Conservation (phyloP, 2,113 vertebrate genomes). For the Clarias macrocephalus region DNA sequence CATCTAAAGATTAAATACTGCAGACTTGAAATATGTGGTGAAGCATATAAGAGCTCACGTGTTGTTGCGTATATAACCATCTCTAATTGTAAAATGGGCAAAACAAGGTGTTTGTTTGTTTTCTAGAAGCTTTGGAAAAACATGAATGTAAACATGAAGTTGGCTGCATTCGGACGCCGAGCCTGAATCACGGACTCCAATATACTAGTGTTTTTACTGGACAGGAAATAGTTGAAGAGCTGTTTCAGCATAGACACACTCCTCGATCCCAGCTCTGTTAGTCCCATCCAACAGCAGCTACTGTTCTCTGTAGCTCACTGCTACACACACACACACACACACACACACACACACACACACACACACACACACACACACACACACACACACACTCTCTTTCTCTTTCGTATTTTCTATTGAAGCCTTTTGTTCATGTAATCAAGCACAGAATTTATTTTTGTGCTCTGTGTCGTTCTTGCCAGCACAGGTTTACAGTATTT, state of each 20-base stretch:
- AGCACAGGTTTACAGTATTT: conserved; percentile 56
- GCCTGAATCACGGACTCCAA: background rate
- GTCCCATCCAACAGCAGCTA: background rate
- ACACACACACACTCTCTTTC: too few species aligned
- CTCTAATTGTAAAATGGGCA: background rate
- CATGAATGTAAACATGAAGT: background rate
- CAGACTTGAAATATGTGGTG: background rate
- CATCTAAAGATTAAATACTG: background rate
- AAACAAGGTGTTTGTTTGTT: background rate
- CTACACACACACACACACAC: background rate
- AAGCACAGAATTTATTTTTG: conserved; percentile 17
- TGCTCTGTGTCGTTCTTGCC: conserved; percentile 16
- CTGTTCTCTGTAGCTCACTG: conserved; percentile 26
- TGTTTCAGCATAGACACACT: conserved; percentile 2
- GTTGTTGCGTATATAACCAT: background rate
- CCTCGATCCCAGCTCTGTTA: conserved; percentile 5
- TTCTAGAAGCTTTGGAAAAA: background rate
- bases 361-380: background rate
- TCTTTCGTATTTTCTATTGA: background rate
- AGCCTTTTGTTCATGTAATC: conserved; percentile 8
- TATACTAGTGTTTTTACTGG: background rate
- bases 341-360: conserved; percentile 2
- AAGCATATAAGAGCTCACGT: background rate
- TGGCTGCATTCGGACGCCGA: background rate
- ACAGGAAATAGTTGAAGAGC: background rate